Base-by-base conservation (phyloP, 1,140 invertebrate genomes). In the Trigoniulus corallinus region DNA sequence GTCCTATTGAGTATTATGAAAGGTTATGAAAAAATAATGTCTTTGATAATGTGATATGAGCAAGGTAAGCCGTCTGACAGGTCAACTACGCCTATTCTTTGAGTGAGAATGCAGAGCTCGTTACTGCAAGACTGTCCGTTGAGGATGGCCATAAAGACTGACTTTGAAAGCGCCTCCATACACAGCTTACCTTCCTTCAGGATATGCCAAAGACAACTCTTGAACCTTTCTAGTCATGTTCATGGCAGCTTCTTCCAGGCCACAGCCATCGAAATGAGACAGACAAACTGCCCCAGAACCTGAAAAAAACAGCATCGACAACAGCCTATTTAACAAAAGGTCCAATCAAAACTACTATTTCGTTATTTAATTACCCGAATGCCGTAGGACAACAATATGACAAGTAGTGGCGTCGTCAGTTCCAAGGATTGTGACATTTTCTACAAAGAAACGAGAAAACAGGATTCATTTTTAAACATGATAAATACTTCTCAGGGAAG, bases 321-420 rank as follows among this genome's bases (percentile, higher is more conserved):
- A 44, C 21, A 20, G 42, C 7, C 18, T 44, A 44, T 7, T 4
- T 18, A 12, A 12, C 18, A 13, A 13, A 39, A 39, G 37, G 37
- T 13, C 37, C 37, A 39, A 18, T 39, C 18, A 39, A 18, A 39
- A 39, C 37, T 39, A 39, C 12, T 39, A 39, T 18, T 12, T 13
- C 37, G 12, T 13, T 12, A 50, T 15, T 4, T 47, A 37, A 65
- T 73, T 77, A 69, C 88, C 85, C 64, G 88, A 84, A 76, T 93
- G 86, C 64, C 86, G 77, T 26, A 94, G 74, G 48, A 94, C 77
- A 43, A 88, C 80, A 61, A 89, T 88, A 60, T 89, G 81, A 69
- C 88, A 95, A 48, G 88, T 93, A 55, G 91, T 94, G 56, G 83
- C 81, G 71, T 94, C 89, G 65, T 95, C 91, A 53, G 88, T 85